Evolutionary conservation across 2,113 vertebrate genomes (phyloP), one percentile per base, ranked within the genome.

Genomic region (Danio rerio): DNA sequence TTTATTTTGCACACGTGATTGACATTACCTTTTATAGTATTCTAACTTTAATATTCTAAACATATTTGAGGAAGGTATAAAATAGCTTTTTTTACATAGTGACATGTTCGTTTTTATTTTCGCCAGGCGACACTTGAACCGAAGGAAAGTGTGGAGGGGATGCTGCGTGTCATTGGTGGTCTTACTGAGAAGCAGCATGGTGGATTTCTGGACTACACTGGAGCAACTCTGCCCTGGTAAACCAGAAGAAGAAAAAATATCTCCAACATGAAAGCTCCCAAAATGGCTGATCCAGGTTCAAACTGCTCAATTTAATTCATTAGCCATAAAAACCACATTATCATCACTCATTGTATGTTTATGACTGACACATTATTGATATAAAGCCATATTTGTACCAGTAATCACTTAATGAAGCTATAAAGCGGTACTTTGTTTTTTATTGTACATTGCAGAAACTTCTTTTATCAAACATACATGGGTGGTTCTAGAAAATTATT

Each of bases 141-240:
- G 0, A 56, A 21, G 53, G 76, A 86, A 10, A 86, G 84, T 31
- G 77, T 83, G 16, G 62, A 53, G 18, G 62, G 62, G 7, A 20
- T 86, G 52, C 47, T 86, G 62, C 20, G 20, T 10, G 84, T 86
- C 50, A 75, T 86, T 56, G 53, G 16, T 5, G 40, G 68, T 11
- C 68, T 85, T 4, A 82, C 58, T 12, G 80, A 86, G 31, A 74
- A 76, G 15, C 55, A 86, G 8, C 78, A 80, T 13, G 81, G 76
- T n/a, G 76, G 52, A 13, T 82, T 86, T 45, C 7, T 86, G 75
- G 81, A 83, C 47, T 79, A 80, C 77, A 56, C 42, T 42, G 84
- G 84, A 52, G 20, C 81, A 11, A 40, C 49, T 0, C 0, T 85
- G 6, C 73, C 83, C 42, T 85, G 83, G 83, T 85, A 69, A 85